Evolutionary conservation across 2,888 invertebrate genomes (phyloP).

Genomic region (Spodoptera picta): DNA sequence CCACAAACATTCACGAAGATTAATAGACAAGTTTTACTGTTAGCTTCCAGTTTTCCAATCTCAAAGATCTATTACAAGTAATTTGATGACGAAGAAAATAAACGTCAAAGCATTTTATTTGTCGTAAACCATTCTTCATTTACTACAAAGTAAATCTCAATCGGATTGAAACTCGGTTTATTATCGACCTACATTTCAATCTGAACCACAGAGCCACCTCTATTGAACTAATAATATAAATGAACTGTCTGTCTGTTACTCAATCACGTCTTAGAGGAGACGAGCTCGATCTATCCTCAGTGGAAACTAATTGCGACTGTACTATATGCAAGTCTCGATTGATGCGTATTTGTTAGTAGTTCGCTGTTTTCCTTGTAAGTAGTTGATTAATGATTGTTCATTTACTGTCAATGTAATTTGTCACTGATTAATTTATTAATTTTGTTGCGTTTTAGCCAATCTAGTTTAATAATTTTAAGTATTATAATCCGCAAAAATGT

Average conservation of each 20-base stretch:
- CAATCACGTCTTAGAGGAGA: constrained; percentile 48
- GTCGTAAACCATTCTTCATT: constrained; percentile 9
- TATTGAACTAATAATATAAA: constrained; percentile 46
- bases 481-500: too few relatives aligned
- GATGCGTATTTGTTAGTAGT: background rate
- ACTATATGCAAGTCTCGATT: constrained; percentile 26
- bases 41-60: too few relatives aligned
- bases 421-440: too few relatives aligned
- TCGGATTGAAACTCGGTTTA: constrained; percentile 27
- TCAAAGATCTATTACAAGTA: background rate
- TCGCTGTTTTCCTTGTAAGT: too few relatives aligned
- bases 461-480: too few relatives aligned
- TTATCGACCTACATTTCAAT: constrained; percentile 37
- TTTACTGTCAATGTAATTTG: too few relatives aligned
- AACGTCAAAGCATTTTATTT: background rate
- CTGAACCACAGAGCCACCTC: constrained; percentile 29
- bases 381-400: too few relatives aligned
- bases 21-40: too few relatives aligned
- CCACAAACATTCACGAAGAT: too few relatives aligned
- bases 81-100: background rate
- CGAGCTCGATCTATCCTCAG: constrained; percentile 42
- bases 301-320: constrained; percentile 42
- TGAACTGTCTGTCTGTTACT: constrained; percentile 46
- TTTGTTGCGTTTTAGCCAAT: too few relatives aligned
- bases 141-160: constrained; percentile 20